phyloP scores from a whole-genome alignment of 2,888 invertebrate genomes.

The Crematogaster levior region DNA sequence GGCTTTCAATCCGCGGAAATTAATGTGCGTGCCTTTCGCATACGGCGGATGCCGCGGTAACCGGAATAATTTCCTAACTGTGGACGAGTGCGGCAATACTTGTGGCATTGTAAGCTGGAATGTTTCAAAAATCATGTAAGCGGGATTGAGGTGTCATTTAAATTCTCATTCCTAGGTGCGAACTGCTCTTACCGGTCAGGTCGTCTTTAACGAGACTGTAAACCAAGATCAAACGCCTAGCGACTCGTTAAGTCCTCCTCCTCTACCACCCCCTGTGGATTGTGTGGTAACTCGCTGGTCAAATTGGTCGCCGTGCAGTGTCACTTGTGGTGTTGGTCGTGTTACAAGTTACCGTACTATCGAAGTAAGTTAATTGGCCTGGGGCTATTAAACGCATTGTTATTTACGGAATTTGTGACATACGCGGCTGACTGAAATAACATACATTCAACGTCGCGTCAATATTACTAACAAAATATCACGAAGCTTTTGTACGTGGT shows the following conservation, averaged over 20 bases:
- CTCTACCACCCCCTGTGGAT: slow-evolving; percentile 85
- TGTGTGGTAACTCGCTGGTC: slow-evolving; percentile 94
- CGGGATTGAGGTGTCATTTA: background rate
- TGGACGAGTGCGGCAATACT: slow-evolving; percentile 91
- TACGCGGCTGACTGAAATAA: background rate
- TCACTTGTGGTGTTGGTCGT: slow-evolving; percentile 92
- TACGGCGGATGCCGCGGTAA: slow-evolving; percentile 97
- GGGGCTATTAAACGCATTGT: background rate
- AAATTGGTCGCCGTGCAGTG: slow-evolving; percentile 93
- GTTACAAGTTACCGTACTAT: slow-evolving; percentile 89
- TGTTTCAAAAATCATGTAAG: background rate
- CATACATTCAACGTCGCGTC: background rate
- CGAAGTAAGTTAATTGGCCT: slow-evolving; percentile 85
- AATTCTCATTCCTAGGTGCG: slow-evolving; percentile 69
- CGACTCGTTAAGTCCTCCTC: slow-evolving; percentile 60
- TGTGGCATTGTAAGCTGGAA: slow-evolving; percentile 88
- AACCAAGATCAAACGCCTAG: slow-evolving; percentile 8
- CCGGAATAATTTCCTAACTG: slow-evolving; percentile 95
- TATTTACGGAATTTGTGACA: background rate
- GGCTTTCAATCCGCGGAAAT: slow-evolving; percentile 91
- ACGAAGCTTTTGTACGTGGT: background rate
- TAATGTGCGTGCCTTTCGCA: slow-evolving; percentile 94
- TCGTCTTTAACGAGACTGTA: slow-evolving; percentile 51
- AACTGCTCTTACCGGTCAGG: slow-evolving; percentile 73
- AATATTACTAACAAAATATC: background rate